phyloP scores from a whole-genome alignment of 92 coral and sea anemone genomes.

The Palythoa heliodiscus region DNA sequence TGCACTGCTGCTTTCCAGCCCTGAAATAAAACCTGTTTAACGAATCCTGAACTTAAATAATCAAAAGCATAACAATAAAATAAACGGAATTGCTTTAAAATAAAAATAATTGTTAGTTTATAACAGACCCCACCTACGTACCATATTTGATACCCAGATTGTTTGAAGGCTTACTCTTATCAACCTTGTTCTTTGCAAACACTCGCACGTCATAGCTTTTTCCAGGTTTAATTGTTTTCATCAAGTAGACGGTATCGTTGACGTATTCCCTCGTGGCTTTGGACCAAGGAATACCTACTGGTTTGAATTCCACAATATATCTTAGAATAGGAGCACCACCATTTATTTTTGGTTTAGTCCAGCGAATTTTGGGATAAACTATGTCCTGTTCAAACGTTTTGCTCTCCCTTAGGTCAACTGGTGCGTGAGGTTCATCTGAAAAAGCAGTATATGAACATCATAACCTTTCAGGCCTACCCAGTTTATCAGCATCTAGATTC shows the following conservation, averaged over 20 bases:
- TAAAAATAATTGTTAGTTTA: no score
- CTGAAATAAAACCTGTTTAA: no score
- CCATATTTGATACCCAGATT: not conserved
- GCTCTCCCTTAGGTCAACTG: conserved; percentile 7
- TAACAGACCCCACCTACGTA: not conserved
- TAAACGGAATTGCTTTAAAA: no score
- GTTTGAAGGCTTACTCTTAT: conserved; percentile 7
- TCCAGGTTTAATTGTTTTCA: conserved; percentile 26
- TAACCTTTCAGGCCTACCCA: no score
- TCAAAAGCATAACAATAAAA: no score
- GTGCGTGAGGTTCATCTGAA: conserved; percentile 19
- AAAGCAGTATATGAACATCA: not conserved
- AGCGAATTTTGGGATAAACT: conserved; percentile 19
- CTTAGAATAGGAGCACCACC: conserved; percentile 11
- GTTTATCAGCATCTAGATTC: no score
- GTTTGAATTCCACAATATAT: conserved; percentile 31
- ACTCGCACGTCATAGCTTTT: conserved; percentile 30
- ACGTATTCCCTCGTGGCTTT: conserved; percentile 18
- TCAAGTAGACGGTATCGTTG: not conserved
- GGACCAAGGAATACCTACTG: conserved; percentile 12
- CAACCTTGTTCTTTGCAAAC: conserved; percentile 28
- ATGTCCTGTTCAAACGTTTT: conserved; percentile 11
- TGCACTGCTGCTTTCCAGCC: no score
- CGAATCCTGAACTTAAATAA: no score
- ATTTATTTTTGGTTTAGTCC: conserved; percentile 2